Base-by-base conservation (phyloP, 1,140 invertebrate species). In the Luehdorfia chinensis region DNA sequence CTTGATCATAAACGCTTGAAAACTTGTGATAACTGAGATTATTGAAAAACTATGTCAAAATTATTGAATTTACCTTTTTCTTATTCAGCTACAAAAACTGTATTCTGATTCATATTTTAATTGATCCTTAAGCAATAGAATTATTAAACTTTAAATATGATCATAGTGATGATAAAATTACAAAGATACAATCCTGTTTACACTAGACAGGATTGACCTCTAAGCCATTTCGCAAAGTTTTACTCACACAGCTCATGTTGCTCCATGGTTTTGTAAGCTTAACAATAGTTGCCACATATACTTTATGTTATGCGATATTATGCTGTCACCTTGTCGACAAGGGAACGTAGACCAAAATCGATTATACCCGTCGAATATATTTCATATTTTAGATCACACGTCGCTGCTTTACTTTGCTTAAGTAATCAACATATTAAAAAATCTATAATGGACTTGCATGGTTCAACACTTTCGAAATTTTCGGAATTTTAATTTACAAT, bases 241-340 rank as follows among this genome's bases (percentile, higher is more conserved):
- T 3, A 14, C 25, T 43, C 54, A 57, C 43, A 68, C 59, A 69
- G 53, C 54, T 50, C 51, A 55, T 44, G 55, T 25, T 47, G 50
- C 32, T 34, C 47, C 47, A 41, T 44, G 34, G 45, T 58, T 52
- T 57, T 36, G 65, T 21, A 64, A 61, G 21, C 45, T 34, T 32
- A 34, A 41, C 49, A 28, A 44, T 23, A 14, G 46, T 27, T 44
- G 23, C 12, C 3, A 18, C 36, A 49, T 37, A 11, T 41, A 41
- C 23, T 41, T 21, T 41, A 41, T 27, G 12, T 27, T 41, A 41
- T 25, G 14, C 13, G 19, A 27, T 12, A 39, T 39, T 25, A 41
- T 46, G 19, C 23, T 46, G 30, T 49, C 34, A 48, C 28, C 28
- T 30, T 25, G 21, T 25, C 33, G 15, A 19, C 11, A 7, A 11